A percentile compares a stretch with the other conserved stretches of the same genome.
Evolutionary conservation across 1,140 invertebrate genomes (phyloP).

Genomic region (Ostrea edulis): DNA sequence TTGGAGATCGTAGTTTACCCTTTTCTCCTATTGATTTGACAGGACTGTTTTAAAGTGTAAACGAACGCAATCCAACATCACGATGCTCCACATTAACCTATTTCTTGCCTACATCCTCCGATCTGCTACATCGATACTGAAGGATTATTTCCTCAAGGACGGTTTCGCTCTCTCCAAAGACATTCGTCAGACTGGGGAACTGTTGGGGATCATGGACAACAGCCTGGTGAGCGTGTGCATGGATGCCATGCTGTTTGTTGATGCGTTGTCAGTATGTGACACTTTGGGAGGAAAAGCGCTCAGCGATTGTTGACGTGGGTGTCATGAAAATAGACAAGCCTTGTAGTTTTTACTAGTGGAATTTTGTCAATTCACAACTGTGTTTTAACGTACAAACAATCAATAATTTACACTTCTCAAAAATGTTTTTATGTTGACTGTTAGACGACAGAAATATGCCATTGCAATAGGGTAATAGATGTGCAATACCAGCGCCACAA

Average conservation of each 20-base stretch:
- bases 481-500: too few relatives aligned
- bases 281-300: conserved; percentile 1
- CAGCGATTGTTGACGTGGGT: not conserved
- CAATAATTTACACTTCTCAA: too few relatives aligned
- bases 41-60: conserved; percentile 60
- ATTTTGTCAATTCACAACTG: too few relatives aligned
- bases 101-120: conserved; percentile 86
- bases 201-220: conserved; percentile 59
- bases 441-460: too few relatives aligned
- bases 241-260: not conserved
- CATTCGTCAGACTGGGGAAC: conserved; percentile 49
- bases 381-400: too few relatives aligned
- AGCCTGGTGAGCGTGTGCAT: conserved; percentile 56
- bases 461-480: too few relatives aligned
- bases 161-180: conserved; percentile 80
- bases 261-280: not conserved
- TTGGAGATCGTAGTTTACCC: too few relatives aligned
- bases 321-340: not conserved
- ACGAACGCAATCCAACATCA: conserved; percentile 84
- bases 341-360: not conserved
- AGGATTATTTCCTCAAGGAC: conserved; percentile 82
- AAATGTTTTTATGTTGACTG: too few relatives aligned
- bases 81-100: conserved; percentile 86
- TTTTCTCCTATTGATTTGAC: not conserved
- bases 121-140: conserved; percentile 83